A percentile compares a stretch with the other conserved stretches of the same genome.
Evolutionary conservation across 2,113 vertebrate genomes (phyloP).

Genomic region (Gymnocephalus cernua): DNA sequence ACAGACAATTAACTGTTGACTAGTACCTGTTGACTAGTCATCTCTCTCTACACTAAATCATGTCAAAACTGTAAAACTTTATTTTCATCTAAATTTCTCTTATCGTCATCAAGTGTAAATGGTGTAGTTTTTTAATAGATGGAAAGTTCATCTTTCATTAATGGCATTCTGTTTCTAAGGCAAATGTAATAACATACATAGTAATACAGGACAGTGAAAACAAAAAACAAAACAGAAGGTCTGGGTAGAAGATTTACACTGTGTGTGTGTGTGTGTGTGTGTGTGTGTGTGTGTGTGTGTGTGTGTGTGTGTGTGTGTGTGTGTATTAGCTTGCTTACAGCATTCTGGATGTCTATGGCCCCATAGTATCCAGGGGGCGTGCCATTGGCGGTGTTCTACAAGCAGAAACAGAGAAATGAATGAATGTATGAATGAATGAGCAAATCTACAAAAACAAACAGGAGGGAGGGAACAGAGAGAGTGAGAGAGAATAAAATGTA

Average conservation of each 20-base stretch:
- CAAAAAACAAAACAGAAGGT: too few species aligned
- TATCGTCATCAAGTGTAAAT: background rate
- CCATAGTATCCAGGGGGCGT: slow-evolving; percentile 75
- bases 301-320: slow-evolving; percentile 7
- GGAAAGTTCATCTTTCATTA: background rate
- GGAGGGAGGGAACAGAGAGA: slow-evolving; percentile 15
- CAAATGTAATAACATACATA: background rate
- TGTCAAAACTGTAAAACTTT: background rate
- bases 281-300: background rate
- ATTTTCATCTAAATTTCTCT: background rate
- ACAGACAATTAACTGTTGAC: background rate
- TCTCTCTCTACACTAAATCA: background rate
- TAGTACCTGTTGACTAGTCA: background rate
- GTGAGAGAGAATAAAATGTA: background rate
- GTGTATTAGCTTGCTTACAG: slow-evolving; percentile 66
- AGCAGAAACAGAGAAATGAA: slow-evolving; percentile 54
- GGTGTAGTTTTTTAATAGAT: background rate
- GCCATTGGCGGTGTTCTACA: slow-evolving; percentile 80
- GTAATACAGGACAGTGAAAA: background rate
- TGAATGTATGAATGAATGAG: slow-evolving; percentile 43
- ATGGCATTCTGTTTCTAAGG: background rate
- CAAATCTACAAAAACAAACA: slow-evolving; percentile 56
- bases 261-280: background rate
- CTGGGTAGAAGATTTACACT: too few species aligned
- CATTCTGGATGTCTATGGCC: slow-evolving; percentile 81